Conservation (phyloP, 2,888 invertebrate genomes). For the Spodoptera picta region DNA sequence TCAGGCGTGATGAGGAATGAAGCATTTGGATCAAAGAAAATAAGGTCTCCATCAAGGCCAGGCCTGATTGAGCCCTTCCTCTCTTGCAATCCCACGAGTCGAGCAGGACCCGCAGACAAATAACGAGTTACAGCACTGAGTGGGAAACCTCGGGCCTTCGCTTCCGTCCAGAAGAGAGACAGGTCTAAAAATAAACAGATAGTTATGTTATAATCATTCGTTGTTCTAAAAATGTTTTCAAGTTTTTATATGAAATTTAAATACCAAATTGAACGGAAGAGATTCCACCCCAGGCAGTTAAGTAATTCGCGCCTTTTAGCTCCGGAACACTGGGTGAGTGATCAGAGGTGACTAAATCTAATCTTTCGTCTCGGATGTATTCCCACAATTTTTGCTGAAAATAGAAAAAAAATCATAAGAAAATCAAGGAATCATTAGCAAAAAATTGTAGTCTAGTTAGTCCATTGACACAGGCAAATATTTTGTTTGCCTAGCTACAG, state of each 20-base stretch:
- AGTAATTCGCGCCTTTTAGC: conserved; percentile 89
- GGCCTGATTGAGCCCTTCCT: conserved; percentile 88
- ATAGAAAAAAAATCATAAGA: not conserved
- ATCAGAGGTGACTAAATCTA: conserved; percentile 90
- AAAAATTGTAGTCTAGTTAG: not conserved
- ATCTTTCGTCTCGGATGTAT: conserved; percentile 81
- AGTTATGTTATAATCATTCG: not conserved
- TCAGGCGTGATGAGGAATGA: conserved; percentile 86
- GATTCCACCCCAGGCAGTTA: conserved; percentile 91
- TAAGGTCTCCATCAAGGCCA: conserved; percentile 91
- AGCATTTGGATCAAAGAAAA: conserved; percentile 90
- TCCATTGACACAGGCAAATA: too few species aligned
- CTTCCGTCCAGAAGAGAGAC: conserved; percentile 91
- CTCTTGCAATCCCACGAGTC: conserved; percentile 87
- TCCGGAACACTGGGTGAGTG: conserved; percentile 90
- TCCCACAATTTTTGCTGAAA: conserved; percentile 88
- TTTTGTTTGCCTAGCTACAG: too few species aligned
- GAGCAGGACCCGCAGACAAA: conserved; percentile 89
- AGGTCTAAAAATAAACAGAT: conserved; percentile 75
- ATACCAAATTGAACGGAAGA: conserved; percentile 91
- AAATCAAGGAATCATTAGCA: not conserved
- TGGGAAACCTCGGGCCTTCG: conserved; percentile 81
- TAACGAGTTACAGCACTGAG: conserved; percentile 86
- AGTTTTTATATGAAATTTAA: too few species aligned
- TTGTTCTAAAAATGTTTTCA: too few species aligned